A percentile compares a stretch with the other conserved stretches of the same genome.
Conservation (phyloP, 1,140 invertebrate species). For the Aplysia californica region DNA sequence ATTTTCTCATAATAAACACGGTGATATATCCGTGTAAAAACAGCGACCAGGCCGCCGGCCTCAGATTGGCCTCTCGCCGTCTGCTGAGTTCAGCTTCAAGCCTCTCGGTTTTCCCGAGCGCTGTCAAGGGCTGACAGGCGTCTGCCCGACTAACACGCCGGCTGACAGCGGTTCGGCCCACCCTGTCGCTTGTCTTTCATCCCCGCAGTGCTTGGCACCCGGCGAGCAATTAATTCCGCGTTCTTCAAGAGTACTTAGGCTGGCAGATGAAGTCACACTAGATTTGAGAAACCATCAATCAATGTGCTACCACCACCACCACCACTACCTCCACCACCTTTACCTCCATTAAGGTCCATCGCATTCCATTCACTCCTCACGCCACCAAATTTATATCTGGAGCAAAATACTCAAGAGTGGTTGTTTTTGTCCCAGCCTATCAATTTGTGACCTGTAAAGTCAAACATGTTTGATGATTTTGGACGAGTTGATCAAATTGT, state of each 20-base stretch:
- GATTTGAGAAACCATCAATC: constrained; percentile 23
- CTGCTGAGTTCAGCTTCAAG: constrained; percentile 2
- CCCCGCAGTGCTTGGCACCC: constrained; percentile 10
- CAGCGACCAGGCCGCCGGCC: not conserved
- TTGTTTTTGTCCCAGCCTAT: no score
- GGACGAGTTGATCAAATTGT: no score
- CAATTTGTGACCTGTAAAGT: no score
- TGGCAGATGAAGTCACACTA: constrained; percentile 19
- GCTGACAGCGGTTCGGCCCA: constrained; percentile 11
- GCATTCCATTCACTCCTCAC: no score
- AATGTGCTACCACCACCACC: not conserved
- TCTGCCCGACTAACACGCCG: constrained; percentile 13
- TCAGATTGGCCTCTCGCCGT: constrained; percentile 15
- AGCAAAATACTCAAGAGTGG: no score
- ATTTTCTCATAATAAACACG: constrained; percentile 18
- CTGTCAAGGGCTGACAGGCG: constrained; percentile 19
- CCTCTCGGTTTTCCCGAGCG: constrained; percentile 8
- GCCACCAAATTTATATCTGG: no score
- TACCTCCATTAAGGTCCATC: no score
- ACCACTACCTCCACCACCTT: no score
- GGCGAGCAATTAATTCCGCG: constrained; percentile 23
- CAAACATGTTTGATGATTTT: no score
- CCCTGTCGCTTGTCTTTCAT: constrained; percentile 17
- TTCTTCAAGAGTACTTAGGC: constrained; percentile 14
- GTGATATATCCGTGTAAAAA: no score